Evolutionary conservation across 1,140 invertebrate genomes (phyloP), one percentile per base, ranked within the genome.

Genomic region (Stenopsyche tienmushanensis): DNA sequence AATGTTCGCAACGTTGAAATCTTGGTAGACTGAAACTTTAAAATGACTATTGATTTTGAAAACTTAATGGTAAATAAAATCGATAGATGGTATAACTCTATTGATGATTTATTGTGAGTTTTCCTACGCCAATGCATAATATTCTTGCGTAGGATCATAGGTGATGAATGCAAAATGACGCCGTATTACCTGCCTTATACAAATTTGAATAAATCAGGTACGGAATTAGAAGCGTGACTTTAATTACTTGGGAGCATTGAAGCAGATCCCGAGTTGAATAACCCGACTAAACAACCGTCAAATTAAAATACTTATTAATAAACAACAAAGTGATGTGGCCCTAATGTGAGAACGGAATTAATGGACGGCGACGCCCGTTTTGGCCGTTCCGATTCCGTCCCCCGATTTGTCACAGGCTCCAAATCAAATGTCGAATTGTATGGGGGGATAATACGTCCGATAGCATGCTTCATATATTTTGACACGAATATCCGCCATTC

Each of bases 181-280:
- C n/a, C n/a, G n/a, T n/a, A n/a, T n/a, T n/a, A n/a, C n/a, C n/a
- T n/a, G n/a, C n/a, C n/a, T n/a, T n/a, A n/a, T n/a, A n/a, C 29
- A 34, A 5, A 34, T 13, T 13, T 34, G 29, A 34, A 34, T 13
- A 34, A 34, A 34, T 34, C 29, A 34, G 13, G 29, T 34, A 13
- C 13, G 29, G 5, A 13, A 34, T 34, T 34, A 34, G 3, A 20
- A 39, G 49, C 25, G 45, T 66, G 26, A 53, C 57, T 44, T 53
- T 66, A 66, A 66, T 66, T 54, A 66, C 64, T 39, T 55, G 55
- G 53, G 60, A 57, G 54, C 17, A 29, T 66, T 60, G 54, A 60
- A 49, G 64, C 29, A 47, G 45, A 24, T 29, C 26, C n/a, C 20
- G 25, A 26, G 5, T n/a, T 54, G 53, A 65, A 57, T 65, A 45